These are phyloP conservation scores for Beroe ovata DNA, from an alignment of 37 sponge, comb jelly and placozoan species.

Conservation along the genomic window DNA sequence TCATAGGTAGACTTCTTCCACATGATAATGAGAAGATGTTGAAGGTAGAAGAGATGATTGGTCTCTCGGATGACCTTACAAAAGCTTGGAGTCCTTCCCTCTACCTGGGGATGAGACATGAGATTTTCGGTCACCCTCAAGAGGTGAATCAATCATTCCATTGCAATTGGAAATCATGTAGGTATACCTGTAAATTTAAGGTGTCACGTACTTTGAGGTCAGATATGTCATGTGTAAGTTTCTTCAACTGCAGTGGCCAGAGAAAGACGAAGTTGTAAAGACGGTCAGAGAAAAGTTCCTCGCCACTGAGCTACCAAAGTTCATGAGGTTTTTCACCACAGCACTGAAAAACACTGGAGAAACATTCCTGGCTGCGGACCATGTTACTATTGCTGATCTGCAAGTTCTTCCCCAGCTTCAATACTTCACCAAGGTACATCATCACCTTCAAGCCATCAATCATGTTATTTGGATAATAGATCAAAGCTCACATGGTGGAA, in stretches of 20 bases:
- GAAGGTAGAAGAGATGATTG: neutral
- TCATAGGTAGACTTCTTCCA: neutral
- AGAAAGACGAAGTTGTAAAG: neutral
- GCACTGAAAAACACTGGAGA: neutral
- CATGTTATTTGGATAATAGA: no score
- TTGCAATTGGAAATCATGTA: no score
- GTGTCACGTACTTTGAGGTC: no score
- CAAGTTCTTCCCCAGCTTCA: neutral
- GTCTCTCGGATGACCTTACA: neutral
- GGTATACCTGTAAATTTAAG: no score
- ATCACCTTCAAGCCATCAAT: no score
- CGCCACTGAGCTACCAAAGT: neutral
- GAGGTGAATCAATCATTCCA: no score
- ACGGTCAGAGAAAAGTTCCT: neutral
- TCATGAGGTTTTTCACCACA: neutral
- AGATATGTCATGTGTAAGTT: no score
- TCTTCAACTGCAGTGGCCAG: constrained; percentile 1
- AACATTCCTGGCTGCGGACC: neutral
- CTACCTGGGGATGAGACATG: neutral
- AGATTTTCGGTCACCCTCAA: neutral
- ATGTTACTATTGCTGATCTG: neutral
- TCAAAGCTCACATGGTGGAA: no score
- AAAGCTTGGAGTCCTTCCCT: neutral
- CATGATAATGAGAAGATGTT: neutral
- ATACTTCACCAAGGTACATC: neutral